Conservation (phyloP, 2,113 vertebrate genomes). For the Ceyx melanurus region DNA sequence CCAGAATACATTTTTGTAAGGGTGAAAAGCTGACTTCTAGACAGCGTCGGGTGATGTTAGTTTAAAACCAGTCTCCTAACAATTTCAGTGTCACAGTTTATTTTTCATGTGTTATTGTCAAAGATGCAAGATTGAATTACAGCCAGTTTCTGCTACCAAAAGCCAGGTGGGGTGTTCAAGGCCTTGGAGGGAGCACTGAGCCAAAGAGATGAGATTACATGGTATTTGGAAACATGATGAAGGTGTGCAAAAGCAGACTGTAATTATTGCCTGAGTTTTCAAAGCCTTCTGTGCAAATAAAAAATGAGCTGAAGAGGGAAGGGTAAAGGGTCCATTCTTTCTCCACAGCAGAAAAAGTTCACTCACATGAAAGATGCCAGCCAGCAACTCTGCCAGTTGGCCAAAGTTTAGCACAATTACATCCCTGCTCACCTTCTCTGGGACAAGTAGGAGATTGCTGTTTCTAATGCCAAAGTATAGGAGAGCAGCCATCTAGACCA, state of each 20-base stretch:
- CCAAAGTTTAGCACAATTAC: neutral
- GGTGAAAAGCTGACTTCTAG: conserved; percentile 20
- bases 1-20: neutral
- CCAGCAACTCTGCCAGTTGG: neutral
- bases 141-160: neutral
- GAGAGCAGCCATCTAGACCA: neutral
- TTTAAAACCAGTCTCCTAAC: conserved; percentile 16
- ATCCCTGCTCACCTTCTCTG: neutral
- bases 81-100: conserved; percentile 16
- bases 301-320: neutral
- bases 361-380: neutral
- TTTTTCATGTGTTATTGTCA: conserved; percentile 1
- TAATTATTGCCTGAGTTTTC: neutral
- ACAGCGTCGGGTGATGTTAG: neutral
- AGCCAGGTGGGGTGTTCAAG: conserved; percentile 23
- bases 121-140: conserved; percentile 46
- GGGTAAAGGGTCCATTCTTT: neutral
- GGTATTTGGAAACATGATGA: conserved; percentile 34
- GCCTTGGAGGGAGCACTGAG: conserved; percentile 10
- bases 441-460: neutral
- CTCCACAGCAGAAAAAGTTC: neutral
- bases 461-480: neutral
- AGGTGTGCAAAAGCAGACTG: conserved; percentile 17
- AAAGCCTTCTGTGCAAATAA: conserved; percentile 9
- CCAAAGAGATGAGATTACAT: conserved; percentile 12